Percentiles rank a stretch among this genome's conserved stretches.
Evolutionary conservation across 37 sponge, comb jelly and placozoan species (phyloP).

Genomic region (Tethya wilhelma): DNA sequence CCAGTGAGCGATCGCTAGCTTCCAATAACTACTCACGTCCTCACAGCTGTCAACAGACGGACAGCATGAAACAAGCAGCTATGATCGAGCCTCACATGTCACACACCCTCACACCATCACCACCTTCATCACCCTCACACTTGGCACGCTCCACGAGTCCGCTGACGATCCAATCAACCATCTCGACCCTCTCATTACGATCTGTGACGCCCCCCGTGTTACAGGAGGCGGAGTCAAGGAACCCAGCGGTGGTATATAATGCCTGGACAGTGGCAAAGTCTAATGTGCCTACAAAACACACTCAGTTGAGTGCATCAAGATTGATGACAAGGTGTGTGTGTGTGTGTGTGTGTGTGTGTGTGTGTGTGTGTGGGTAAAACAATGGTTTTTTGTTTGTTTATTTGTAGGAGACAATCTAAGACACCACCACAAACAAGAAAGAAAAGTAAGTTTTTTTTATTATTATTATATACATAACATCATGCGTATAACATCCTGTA

Average conservation of each 20-base stretch:
- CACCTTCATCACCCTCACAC: neutral
- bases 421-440: constrained; percentile 45
- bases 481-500: too few relatives aligned
- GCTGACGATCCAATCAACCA: neutral
- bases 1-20: constrained; percentile 7
- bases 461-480: too few relatives aligned
- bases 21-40: neutral
- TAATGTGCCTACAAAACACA: neutral
- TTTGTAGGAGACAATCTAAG: constrained; percentile 18
- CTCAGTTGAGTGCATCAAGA: constrained; percentile 3
- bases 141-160: neutral
- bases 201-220: neutral
- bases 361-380: neutral
- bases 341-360: neutral
- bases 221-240: neutral
- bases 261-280: constrained; percentile 27
- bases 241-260: neutral
- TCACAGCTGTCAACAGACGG: constrained; percentile 20
- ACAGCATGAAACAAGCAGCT: neutral
- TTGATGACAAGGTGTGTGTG: constrained; percentile 27
- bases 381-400: neutral
- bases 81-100: constrained; percentile 22
- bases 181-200: neutral
- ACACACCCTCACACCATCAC: neutral
- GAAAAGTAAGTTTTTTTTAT: constrained; percentile 7